Evolutionary conservation across 1,140 invertebrate genomes (phyloP).

Genomic region (Drosophila kanapiae): DNA sequence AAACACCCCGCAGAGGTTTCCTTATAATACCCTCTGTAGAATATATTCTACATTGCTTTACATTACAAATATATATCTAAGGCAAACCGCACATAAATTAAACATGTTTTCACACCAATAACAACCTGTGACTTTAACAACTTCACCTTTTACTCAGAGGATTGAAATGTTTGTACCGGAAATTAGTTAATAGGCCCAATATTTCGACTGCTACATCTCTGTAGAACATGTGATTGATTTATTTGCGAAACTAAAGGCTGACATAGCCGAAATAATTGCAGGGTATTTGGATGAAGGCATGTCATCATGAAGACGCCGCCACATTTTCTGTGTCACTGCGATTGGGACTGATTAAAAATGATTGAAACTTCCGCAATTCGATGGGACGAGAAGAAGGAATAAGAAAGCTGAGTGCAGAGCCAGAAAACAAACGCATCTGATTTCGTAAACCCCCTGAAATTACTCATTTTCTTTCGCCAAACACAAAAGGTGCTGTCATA

Average conservation of each 20-base stretch:
- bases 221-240: neutral
- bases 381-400: neutral
- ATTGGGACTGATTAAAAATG: slow-evolving; percentile 69
- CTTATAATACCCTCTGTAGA: too few relatives aligned
- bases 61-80: neutral
- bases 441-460: neutral
- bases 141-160: neutral
- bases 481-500: slow-evolving; percentile 22
- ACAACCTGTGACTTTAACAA: neutral
- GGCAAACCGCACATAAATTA: neutral
- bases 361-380: slow-evolving; percentile 72
- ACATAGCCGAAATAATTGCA: neutral
- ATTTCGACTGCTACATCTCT: neutral
- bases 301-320: slow-evolving; percentile 2
- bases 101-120: neutral
- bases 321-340: slow-evolving; percentile 19
- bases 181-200: neutral
- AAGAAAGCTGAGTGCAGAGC: neutral
- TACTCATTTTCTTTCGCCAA: slow-evolving; percentile 25
- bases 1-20: too few relatives aligned
- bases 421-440: neutral
- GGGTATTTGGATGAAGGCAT: neutral
- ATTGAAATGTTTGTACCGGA: neutral
- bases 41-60: neutral
- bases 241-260: neutral